These are phyloP conservation scores for Drosophila yakuba DNA, from an alignment of 1,140 invertebrate genomes.

Conservation along the genomic window DNA sequence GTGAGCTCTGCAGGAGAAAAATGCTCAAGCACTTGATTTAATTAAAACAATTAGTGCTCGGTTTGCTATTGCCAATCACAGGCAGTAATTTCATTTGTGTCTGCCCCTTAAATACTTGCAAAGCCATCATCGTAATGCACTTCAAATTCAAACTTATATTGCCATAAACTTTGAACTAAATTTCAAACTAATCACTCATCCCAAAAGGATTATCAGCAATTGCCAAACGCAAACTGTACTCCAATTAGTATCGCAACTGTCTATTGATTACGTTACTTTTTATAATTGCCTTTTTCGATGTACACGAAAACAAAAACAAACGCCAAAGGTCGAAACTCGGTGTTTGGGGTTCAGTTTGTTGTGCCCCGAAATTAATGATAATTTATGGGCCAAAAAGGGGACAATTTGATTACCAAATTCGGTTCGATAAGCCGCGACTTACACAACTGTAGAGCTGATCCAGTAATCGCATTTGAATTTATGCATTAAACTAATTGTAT, in stretches of 20 bases:
- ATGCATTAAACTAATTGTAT: no score
- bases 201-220: constrained; percentile 19
- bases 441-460: not conserved
- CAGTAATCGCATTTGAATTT: not conserved
- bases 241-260: constrained; percentile 36
- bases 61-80: constrained; percentile 8
- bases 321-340: no score
- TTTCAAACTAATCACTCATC: not conserved
- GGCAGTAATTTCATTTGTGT: constrained; percentile 4
- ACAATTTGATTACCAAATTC: constrained; percentile 49
- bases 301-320: not conserved
- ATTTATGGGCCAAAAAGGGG: constrained; percentile 28
- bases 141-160: not conserved
- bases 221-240: constrained; percentile 1
- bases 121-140: not conserved
- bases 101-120: not conserved
- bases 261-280: constrained; percentile 46
- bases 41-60: constrained; percentile 29
- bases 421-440: constrained; percentile 35
- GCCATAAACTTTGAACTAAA: not conserved
- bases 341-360: not conserved
- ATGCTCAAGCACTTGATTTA: constrained; percentile 20
- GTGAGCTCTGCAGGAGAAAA: constrained; percentile 15
- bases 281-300: constrained; percentile 50
- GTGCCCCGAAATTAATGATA: constrained; percentile 39